Percentiles rank a stretch among this genome's conserved stretches.
These are phyloP conservation scores for Prionace glauca DNA, from an alignment of 2,797 vertebrate genomes.

Conservation along the genomic window DNA sequence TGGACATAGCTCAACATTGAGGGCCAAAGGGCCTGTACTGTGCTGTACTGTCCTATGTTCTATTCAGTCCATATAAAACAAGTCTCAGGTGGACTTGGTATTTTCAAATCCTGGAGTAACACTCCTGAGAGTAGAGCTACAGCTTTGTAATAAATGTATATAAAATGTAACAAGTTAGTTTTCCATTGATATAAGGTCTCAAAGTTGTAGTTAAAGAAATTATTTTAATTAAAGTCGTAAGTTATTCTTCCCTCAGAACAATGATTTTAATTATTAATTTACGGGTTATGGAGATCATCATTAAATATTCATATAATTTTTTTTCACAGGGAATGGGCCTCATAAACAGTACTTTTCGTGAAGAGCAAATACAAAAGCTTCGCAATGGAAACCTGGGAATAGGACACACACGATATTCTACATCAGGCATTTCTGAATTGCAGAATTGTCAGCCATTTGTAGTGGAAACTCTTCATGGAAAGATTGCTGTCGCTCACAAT, in stretches of 20 bases:
- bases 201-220: neutral
- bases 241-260: neutral
- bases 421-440: constrained; percentile 85
- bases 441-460: constrained; percentile 98
- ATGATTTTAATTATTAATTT: neutral
- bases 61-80: neutral
- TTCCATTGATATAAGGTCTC: neutral
- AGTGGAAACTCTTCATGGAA: constrained; percentile 91
- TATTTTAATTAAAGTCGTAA: neutral
- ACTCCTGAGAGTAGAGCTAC: neutral
- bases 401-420: constrained; percentile 92
- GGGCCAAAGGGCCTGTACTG: no score
- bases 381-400: constrained; percentile 88
- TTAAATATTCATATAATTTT: neutral
- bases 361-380: constrained; percentile 83
- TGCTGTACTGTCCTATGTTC: no score
- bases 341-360: constrained; percentile 78
- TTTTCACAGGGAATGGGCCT: constrained; percentile 84
- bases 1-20: no score
- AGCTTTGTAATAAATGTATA: neutral
- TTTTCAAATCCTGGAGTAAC: neutral
- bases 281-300: neutral
- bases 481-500: constrained; percentile 94
- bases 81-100: neutral
- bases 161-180: neutral